Evolutionary conservation across 2,113 vertebrate species (phyloP).

Genomic region (Alouatta palliata): DNA sequence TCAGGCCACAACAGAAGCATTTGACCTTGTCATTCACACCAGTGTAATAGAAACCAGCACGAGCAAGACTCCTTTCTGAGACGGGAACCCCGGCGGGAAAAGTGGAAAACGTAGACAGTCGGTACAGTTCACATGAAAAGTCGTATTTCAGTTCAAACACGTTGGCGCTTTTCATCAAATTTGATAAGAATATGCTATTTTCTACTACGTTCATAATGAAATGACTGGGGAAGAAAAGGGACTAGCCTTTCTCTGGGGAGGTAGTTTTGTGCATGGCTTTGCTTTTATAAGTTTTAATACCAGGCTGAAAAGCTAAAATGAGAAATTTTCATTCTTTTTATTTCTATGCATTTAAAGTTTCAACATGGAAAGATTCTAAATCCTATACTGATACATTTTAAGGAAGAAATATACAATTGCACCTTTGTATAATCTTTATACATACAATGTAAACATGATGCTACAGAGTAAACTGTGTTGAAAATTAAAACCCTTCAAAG

Average conservation of each 20-base stretch:
- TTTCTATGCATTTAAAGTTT: not conserved
- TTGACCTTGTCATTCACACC: slow-evolving; percentile 93
- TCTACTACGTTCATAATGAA: slow-evolving; percentile 91
- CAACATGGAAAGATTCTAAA: not conserved
- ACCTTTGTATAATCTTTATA: not conserved
- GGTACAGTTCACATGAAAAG: slow-evolving; percentile 94
- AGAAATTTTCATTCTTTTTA: slow-evolving; percentile 45
- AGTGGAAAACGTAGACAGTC: slow-evolving; percentile 93
- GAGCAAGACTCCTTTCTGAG: slow-evolving; percentile 94
- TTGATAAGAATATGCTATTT: slow-evolving; percentile 86
- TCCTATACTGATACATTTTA: not conserved
- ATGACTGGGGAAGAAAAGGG: slow-evolving; percentile 78
- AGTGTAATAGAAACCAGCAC: slow-evolving; percentile 96
- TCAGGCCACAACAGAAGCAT: slow-evolving; percentile 94
- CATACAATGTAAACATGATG: not conserved
- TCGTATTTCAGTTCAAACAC: slow-evolving; percentile 92
- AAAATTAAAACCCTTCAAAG: not conserved
- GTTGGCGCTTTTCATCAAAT: slow-evolving; percentile 85
- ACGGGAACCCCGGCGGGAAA: slow-evolving; percentile 86
- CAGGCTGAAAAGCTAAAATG: slow-evolving; percentile 53
- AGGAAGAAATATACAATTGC: not conserved
- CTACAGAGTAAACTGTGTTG: not conserved
- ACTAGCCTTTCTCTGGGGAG: slow-evolving; percentile 90
- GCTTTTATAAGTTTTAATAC: slow-evolving; percentile 48
- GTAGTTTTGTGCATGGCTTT: slow-evolving; percentile 89